Evolutionary conservation across 2,113 vertebrate genomes (phyloP).

Genomic region (Regulus satrapa): DNA sequence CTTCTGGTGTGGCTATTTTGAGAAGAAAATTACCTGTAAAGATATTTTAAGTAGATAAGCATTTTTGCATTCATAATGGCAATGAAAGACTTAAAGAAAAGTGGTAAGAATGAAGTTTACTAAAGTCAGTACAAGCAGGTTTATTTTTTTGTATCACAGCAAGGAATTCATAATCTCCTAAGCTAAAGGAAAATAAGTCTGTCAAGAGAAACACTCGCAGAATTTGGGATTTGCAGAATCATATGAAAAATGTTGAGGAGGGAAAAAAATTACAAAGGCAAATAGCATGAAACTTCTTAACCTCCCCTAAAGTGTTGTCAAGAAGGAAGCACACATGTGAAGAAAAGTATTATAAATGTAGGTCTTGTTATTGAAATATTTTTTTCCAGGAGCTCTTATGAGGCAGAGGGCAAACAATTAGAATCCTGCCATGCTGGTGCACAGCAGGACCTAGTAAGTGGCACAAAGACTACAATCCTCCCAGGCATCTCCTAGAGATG

Average conservation of each 20-base stretch:
- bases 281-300: background rate
- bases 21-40: constrained; percentile 72
- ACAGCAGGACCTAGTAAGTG: background rate
- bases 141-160: constrained; percentile 52
- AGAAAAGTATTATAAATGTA: background rate
- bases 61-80: constrained; percentile 69
- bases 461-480: background rate
- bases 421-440: background rate
- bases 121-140: constrained; percentile 47
- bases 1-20: constrained; percentile 61
- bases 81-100: constrained; percentile 54
- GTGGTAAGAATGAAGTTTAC: constrained; percentile 64
- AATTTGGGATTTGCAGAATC: constrained; percentile 50
- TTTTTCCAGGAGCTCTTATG: background rate
- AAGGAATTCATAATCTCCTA: constrained; percentile 55
- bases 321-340: background rate
- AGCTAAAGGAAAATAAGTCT: background rate
- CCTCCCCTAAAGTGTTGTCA: background rate
- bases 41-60: constrained; percentile 60
- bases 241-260: constrained; percentile 27
- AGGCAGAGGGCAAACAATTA: background rate
- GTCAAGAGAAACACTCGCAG: constrained; percentile 44
- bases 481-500: background rate
- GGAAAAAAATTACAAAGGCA: constrained; percentile 23
- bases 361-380: background rate